phyloP scores from a whole-genome alignment of 2,797 vertebrate genomes.

The Xenopus petersii region DNA sequence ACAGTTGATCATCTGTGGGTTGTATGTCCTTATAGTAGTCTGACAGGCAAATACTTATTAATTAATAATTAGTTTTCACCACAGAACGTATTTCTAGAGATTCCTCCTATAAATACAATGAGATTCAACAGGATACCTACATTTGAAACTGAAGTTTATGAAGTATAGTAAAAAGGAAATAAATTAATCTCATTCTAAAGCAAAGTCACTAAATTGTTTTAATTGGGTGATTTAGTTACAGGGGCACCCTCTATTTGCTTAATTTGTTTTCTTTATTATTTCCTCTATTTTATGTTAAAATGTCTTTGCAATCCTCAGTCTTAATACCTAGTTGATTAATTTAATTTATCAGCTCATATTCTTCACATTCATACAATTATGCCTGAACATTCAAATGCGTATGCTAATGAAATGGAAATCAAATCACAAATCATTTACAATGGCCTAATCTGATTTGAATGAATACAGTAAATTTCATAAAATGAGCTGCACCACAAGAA shows the following conservation, averaged over 20 bases:
- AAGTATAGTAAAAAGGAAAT: neutral
- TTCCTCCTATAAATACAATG: neutral
- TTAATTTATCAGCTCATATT: conserved; percentile 33
- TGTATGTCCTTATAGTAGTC: no score
- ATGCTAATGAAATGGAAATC: conserved; percentile 30
- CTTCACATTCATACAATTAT: conserved; percentile 28
- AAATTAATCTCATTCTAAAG: neutral
- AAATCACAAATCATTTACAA: conserved; percentile 22
- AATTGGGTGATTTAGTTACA: conserved; percentile 1
- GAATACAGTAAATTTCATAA: conserved; percentile 12
- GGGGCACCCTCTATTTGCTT: neutral
- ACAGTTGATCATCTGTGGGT: no score
- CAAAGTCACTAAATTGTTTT: conserved; percentile 16
- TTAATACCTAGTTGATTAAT: conserved; percentile 23
- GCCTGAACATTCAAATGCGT: conserved; percentile 15
- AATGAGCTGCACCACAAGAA: conserved; percentile 19
- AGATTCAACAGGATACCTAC: neutral
- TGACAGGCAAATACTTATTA: no score
- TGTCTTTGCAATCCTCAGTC: conserved; percentile 23
- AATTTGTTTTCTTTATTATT: conserved; percentile 11
- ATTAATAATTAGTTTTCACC: neutral
- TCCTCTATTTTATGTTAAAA: conserved; percentile 11
- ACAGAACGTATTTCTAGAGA: neutral
- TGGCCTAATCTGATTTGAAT: conserved; percentile 19
- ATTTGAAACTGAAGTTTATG: neutral